Base-by-base conservation (phyloP, 2,888 invertebrate genomes). In the Pilophorus perplexus region DNA sequence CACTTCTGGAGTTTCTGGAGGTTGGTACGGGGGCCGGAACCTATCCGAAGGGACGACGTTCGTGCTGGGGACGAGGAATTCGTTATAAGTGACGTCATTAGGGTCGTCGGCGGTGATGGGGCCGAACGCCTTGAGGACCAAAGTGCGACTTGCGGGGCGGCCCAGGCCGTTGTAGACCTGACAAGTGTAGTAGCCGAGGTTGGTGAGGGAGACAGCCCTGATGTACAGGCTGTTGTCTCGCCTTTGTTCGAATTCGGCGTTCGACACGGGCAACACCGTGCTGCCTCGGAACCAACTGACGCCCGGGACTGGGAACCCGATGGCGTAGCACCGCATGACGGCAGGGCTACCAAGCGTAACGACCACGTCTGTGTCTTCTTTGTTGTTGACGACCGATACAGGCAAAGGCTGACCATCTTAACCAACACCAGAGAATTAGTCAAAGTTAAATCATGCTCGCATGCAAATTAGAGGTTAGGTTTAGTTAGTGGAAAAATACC, bases 281-380 rank as follows among this genome's bases (percentile, higher is more conserved):
- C 84, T 82, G 46, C 88, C 88, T 67, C 86, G 85, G 89, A 90
- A 91, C 93, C 93, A 93, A 72, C 85, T 87, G 50, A 93, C 86
- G 52, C 82, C 78, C 0, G 93, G 93, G 68, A 81, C 77, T 0
- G 93, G 93, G 81, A 84, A 84, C 48, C 93, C 93, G 76, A 88
- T 85, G 33, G 90, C 90, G 73, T 87, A 87, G 77, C 93, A 93
- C 73, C 87, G 85, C 48, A 93, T 79, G 66, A 81, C 77, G 46
- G 89, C 82, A 25, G 89, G 86, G 25, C 83, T 81, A 71, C 87
- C 87, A 72, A 93, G 78, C 68, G 85, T 83, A 20, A 89, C 90
- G 48, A 85, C 82, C 71, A 88, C 80, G 66, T 81, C 81, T 16
- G 83, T 79, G 74, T 84, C 82, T 71, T 81, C 80, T 60, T 55